phyloP scores from a whole-genome alignment of 2,113 vertebrate genomes.

The Erythrocebus patas region DNA sequence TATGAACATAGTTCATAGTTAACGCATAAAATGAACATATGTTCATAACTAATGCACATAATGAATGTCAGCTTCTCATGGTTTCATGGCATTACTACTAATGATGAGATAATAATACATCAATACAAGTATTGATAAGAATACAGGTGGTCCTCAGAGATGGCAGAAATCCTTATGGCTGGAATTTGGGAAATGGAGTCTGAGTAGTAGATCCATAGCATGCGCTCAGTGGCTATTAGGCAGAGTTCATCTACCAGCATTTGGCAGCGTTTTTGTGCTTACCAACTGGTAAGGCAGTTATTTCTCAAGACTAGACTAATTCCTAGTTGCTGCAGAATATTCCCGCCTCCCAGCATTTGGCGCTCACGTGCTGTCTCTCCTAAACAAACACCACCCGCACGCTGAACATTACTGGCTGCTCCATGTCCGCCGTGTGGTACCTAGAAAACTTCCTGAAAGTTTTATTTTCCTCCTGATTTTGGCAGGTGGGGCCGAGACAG shows the following conservation, averaged over 20 bases:
- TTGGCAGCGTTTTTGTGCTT: not conserved
- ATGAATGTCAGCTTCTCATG: not conserved
- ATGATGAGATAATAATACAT: not conserved
- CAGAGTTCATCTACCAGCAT: not conserved
- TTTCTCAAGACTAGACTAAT: not conserved
- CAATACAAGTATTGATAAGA: not conserved
- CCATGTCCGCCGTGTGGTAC: accelerated
- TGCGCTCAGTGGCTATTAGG: not conserved
- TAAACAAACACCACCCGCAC: not conserved
- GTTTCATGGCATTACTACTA: not conserved
- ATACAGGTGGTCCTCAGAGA: not conserved
- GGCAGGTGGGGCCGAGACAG: not conserved
- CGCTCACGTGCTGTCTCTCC: not conserved
- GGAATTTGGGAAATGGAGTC: not conserved
- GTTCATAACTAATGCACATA: not conserved
- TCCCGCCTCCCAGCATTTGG: not conserved
- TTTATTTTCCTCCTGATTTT: not conserved
- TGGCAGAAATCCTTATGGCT: not conserved
- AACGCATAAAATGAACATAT: no score
- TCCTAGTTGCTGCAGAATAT: not conserved
- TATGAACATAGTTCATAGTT: no score
- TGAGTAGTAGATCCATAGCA: not conserved
- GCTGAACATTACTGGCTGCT: no score
- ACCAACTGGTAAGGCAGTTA: not conserved
- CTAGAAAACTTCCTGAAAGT: not conserved